These are phyloP conservation scores for Xyrauchen texanus DNA, from an alignment of 2,113 vertebrate species.

Conservation along the genomic window DNA sequence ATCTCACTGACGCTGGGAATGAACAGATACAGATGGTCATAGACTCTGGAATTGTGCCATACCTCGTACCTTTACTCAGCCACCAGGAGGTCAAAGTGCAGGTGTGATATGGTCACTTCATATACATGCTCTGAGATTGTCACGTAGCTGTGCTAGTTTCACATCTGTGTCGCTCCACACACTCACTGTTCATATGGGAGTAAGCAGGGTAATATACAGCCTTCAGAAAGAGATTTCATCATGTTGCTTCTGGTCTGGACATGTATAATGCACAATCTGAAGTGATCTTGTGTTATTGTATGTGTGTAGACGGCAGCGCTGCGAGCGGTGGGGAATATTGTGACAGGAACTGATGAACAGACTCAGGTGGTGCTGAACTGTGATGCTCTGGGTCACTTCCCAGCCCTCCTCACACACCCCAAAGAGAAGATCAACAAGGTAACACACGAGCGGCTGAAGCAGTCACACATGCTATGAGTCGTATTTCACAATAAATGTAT, in stretches of 20 bases:
- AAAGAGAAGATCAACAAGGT: conserved; percentile 99
- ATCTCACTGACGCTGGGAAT: conserved; percentile 96
- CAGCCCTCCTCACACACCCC: conserved; percentile 93
- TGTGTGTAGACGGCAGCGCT: conserved; percentile 87
- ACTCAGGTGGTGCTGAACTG: conserved; percentile 98
- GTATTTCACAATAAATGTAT: no score
- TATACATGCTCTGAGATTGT: background rate
- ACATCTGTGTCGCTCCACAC: no score
- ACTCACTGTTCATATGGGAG: no score
- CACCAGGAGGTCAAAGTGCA: conserved; percentile 99
- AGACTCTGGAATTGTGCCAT: conserved; percentile 94
- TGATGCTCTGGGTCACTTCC: conserved; percentile 94
- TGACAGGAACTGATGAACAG: conserved; percentile 97
- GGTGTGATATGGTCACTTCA: conserved; percentile 65
- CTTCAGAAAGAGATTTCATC: no score
- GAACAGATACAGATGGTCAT: conserved; percentile 99
- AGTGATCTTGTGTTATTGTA: background rate
- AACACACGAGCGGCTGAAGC: conserved; percentile 16
- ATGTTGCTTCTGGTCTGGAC: no score
- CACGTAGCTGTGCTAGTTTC: no score
- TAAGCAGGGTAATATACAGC: no score
- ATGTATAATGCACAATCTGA: no score
- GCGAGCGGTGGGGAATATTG: conserved; percentile 96
- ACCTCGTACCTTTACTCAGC: conserved; percentile 96
- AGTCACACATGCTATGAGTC: background rate